phyloP scores from a whole-genome alignment of 2,113 vertebrate species.

The Phalacrocorax carbo region DNA sequence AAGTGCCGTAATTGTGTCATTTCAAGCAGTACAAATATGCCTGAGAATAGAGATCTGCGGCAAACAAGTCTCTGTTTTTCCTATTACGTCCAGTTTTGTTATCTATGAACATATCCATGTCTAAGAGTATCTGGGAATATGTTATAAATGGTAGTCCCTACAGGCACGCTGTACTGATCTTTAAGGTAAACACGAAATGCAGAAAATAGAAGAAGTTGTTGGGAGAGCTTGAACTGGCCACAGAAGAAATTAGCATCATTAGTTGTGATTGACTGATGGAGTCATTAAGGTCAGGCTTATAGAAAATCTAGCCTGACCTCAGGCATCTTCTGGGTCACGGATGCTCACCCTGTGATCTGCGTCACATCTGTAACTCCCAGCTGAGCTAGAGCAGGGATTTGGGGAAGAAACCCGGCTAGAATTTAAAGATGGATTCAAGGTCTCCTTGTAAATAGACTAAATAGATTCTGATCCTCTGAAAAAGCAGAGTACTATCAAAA shows the following conservation, averaged over 20 bases:
- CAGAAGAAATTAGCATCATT: not conserved
- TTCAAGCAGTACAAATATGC: not conserved
- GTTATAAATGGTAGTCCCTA: not conserved
- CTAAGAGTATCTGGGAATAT: not conserved
- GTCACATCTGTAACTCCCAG: not conserved
- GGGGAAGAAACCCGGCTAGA: not conserved
- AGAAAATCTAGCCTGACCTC: not conserved
- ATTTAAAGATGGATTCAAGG: not conserved
- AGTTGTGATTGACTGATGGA: not conserved
- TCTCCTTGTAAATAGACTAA: not conserved
- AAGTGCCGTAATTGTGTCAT: not conserved
- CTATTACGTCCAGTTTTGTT: not conserved
- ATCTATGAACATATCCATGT: not conserved
- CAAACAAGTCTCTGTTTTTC: not conserved
- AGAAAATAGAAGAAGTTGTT: not conserved
- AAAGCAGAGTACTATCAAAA: not conserved
- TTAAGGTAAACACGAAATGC: not conserved
- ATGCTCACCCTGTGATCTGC: not conserved
- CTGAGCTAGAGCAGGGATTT: not conserved
- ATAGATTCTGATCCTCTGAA: not conserved
- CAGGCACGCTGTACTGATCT: not conserved
- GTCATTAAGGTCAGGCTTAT: rapidly evolving
- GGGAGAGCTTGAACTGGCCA: not conserved
- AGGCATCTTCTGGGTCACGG: not conserved
- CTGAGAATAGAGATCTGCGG: not conserved